Evolutionary conservation across 2,888 invertebrate genomes (phyloP).

Genomic region (Alloscopus bannaensis): DNA sequence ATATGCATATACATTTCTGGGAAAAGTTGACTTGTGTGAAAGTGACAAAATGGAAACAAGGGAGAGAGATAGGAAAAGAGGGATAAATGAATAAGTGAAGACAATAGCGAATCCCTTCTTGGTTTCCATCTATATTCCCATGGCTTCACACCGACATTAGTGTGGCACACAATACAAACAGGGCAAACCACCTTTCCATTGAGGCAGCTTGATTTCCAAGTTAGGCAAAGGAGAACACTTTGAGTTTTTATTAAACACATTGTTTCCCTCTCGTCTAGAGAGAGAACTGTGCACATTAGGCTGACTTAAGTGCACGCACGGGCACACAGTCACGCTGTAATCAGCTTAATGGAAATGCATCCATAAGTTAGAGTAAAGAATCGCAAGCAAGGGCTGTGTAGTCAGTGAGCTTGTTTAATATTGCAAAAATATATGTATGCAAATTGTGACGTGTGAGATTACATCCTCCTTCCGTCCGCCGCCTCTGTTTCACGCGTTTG

Average conservation of each 20-base stretch:
- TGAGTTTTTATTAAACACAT: neutral
- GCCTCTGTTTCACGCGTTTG: no score
- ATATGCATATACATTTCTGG: constrained; percentile 24
- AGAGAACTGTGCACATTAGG: neutral
- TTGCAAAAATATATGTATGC: no score
- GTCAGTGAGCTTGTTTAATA: neutral
- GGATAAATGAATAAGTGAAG: constrained; percentile 23
- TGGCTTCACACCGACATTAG: neutral
- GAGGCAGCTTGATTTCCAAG: neutral
- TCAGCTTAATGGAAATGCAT: constrained; percentile 13
- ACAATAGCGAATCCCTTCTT: neutral
- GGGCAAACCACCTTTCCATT: neutral
- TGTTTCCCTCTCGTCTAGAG: neutral
- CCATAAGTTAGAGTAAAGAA: constrained; percentile 17
- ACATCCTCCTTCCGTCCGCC: no score
- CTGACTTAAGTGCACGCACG: neutral
- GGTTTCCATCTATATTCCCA: neutral
- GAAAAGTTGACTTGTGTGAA: constrained; percentile 11
- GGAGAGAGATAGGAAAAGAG: no score
- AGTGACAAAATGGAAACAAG: constrained; percentile 35
- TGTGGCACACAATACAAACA: neutral
- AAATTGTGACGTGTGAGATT: no score
- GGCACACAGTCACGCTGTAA: constrained; percentile 17
- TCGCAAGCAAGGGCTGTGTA: neutral
- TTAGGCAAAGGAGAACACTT: neutral